Evolutionary conservation across 2,888 invertebrate species (phyloP), one percentile per base, ranked within the genome.

Genomic region (Xiphydria camelus): DNA sequence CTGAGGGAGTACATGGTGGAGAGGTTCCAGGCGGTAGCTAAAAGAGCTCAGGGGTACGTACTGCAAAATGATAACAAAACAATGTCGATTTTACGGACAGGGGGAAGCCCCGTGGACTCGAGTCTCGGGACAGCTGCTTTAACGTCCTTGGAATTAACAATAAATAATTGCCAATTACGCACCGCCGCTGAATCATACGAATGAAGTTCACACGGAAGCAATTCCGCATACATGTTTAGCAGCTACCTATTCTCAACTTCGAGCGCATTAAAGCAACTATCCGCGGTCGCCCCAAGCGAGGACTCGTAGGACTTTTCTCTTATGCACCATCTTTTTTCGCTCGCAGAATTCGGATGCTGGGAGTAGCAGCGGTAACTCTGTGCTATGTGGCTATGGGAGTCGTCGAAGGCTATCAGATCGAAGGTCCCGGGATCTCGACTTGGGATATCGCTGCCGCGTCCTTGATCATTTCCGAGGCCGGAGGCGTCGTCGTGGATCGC

Each of bases 391-490:
- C 91, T 1, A 76, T 80, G 45, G 91, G 91, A 3, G 77, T 78
- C 35, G 78, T 83, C 15, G 88, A 89, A 64, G 83, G 81, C 22
- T 90, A 88, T 70, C 84, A 84, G 57, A 87, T 89, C 60, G 87
- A 87, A 66, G 73, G 73, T 26, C 73, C 73, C 18, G 88, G 89
- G 44, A 79, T 90, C 31, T 83, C 88, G 59, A 82, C 86, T 7
- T 92, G 91, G 91, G 91, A 92, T 70, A 83, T 88, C 20, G 85
- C 88, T 17, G 91, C 89, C 9, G 87, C 88, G 2, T 83, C 82
- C 17, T 70, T 92, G 25, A 87, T 91, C 50, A 79, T 90, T 20
- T 76, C 78, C 29, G 91, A 92, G 78, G 91, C 91, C 29, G 91
- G 91, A 10, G 91, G 89, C 20, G 76, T 80, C 41, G 79, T 88